Conservation (phyloP, 2,113 vertebrate species). For the Symphodus melops region DNA sequence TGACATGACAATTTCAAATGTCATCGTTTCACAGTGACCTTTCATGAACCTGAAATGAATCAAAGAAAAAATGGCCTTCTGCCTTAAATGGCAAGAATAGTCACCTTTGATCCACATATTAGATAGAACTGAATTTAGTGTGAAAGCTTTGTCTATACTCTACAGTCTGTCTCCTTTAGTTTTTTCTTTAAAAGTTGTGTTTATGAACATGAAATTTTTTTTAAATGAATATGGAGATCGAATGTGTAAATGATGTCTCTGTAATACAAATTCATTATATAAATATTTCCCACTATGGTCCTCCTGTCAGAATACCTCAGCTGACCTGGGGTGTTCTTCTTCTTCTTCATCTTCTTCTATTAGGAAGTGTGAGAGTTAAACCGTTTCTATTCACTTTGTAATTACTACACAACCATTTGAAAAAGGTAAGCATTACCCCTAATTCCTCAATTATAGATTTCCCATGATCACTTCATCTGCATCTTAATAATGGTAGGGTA, state of each 20-base stretch:
- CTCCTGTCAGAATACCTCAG: no score
- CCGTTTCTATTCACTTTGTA: not conserved
- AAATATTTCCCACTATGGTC: no score
- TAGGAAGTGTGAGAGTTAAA: not conserved
- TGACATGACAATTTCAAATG: conserved; percentile 75
- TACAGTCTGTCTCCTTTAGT: not conserved
- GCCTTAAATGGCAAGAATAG: conserved; percentile 66
- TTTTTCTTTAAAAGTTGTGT: no score
- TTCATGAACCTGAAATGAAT: conserved; percentile 78
- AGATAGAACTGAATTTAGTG: conserved; percentile 35
- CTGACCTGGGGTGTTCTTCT: no score
- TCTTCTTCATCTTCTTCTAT: no score
- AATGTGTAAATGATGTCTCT: no score
- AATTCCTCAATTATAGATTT: not conserved
- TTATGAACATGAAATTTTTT: no score
- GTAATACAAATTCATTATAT: no score
- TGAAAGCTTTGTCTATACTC: not conserved
- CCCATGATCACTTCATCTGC: not conserved
- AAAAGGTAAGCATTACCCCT: not conserved
- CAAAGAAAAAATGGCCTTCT: conserved; percentile 55
- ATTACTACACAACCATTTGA: not conserved
- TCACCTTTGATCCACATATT: conserved; percentile 61
- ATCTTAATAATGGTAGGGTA: not conserved
- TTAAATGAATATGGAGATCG: no score
- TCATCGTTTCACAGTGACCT: conserved; percentile 74